Evolutionary conservation across 1,140 invertebrate genomes (phyloP).

Genomic region (Eulimnadia texana): DNA sequence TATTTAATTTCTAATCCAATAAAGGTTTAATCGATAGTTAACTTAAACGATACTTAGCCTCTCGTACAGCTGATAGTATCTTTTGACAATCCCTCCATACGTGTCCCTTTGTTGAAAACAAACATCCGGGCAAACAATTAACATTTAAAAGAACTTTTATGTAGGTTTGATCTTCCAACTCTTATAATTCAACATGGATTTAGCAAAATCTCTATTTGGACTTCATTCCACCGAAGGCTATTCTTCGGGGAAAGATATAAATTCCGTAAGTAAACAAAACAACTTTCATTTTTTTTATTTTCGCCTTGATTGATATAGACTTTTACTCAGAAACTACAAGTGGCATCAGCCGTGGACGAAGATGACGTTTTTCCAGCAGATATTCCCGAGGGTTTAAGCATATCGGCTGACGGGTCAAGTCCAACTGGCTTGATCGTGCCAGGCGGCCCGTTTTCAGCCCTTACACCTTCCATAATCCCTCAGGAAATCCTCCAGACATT

Average conservation of each 20-base stretch:
- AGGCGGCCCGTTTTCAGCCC: conserved; percentile 55
- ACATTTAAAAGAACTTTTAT: too few species aligned
- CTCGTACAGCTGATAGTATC: too few species aligned
- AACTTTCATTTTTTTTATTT: conserved; percentile 6
- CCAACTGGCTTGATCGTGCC: conserved; percentile 23
- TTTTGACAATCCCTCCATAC: too few species aligned
- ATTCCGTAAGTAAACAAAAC: conserved; percentile 41
- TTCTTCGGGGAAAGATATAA: conserved; percentile 55
- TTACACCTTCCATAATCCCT: conserved; percentile 93
- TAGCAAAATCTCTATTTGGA: conserved; percentile 73
- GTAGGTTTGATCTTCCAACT: too few species aligned
- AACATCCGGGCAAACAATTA: too few species aligned
- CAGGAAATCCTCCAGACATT: conserved; percentile 78
- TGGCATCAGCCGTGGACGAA: conserved; percentile 27
- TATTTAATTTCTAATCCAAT: too few species aligned
- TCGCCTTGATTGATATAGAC: too few species aligned
- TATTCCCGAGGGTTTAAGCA: conserved; percentile 43
- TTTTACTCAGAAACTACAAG: conserved; percentile 17
- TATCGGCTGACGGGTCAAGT: conserved; percentile 38
- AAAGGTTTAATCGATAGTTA: too few species aligned
- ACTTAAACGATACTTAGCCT: too few species aligned
- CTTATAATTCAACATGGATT: conserved; percentile 67
- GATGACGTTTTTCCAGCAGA: conserved; percentile 31
- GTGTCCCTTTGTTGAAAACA: too few species aligned
- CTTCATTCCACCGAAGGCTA: conserved; percentile 73